Evolutionary conservation across 2,888 invertebrate genomes (phyloP).

Genomic region (Aphodius granarius): DNA sequence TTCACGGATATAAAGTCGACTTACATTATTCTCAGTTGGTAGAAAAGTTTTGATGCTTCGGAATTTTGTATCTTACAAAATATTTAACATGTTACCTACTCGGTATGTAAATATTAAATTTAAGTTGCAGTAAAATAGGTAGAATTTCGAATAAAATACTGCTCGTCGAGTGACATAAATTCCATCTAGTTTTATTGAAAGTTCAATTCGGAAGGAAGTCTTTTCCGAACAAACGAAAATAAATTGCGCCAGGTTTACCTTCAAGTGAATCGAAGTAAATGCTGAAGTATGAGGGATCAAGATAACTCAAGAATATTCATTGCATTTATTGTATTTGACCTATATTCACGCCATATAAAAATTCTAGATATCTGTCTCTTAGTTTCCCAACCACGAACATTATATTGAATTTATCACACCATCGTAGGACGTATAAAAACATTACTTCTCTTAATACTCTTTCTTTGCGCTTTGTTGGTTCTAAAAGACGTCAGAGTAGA

Average conservation of each 20-base stretch:
- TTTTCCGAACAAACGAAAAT: background rate
- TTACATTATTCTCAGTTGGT: no score
- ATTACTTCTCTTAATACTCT: background rate
- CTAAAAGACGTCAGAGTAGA: background rate
- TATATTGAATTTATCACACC: background rate
- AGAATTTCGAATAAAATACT: background rate
- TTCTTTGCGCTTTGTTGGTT: background rate
- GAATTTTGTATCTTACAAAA: no score
- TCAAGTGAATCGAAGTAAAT: background rate
- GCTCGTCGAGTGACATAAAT: background rate
- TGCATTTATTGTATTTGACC: no score
- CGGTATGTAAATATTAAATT: no score
- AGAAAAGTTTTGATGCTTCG: no score
- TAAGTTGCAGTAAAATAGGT: no score
- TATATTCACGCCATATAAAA: no score
- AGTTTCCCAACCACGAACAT: background rate
- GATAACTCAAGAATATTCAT: background rate
- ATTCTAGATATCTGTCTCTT: no score
- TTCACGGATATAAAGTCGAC: background rate
- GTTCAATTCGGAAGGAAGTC: background rate
- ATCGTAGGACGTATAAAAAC: background rate
- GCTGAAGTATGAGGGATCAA: background rate
- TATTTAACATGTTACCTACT: no score
- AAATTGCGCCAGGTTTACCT: background rate
- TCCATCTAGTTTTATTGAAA: background rate